Conservation (phyloP, 2,113 vertebrate genomes). For the Xiphophorus maculatus region DNA sequence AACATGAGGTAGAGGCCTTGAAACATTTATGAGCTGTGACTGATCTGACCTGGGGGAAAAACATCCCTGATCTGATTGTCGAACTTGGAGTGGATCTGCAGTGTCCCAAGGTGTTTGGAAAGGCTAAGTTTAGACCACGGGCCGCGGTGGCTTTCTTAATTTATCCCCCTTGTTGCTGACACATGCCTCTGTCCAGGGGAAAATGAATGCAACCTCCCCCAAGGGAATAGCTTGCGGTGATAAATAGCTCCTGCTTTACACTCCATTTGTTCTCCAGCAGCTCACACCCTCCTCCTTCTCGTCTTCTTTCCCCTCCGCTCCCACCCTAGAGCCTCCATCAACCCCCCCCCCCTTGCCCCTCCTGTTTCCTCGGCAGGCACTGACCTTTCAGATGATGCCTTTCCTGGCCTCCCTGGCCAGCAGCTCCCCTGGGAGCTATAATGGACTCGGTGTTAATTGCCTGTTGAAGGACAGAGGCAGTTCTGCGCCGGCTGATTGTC, state of each 20-base stretch:
- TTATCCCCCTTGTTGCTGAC: slow-evolving; percentile 62
- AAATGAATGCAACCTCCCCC: slow-evolving; percentile 62
- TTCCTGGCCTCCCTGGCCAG: slow-evolving; percentile 71
- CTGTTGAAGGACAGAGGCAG: slow-evolving; percentile 89
- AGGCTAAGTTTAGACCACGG: slow-evolving; percentile 46
- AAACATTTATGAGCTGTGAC: slow-evolving; percentile 77
- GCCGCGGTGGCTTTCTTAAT: slow-evolving; percentile 50
- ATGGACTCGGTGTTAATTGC: slow-evolving; percentile 87
- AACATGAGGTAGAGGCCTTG: slow-evolving; percentile 59
- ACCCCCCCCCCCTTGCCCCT: slow-evolving; percentile 34
- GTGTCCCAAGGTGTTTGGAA: slow-evolving; percentile 37
- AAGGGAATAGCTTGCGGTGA: slow-evolving; percentile 81
- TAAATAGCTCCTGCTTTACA: slow-evolving; percentile 86
- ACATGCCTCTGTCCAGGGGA: slow-evolving; percentile 57
- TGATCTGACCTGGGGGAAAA: slow-evolving; percentile 63
- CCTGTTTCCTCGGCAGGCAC: slow-evolving; percentile 80
- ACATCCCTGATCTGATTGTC: slow-evolving; percentile 60
- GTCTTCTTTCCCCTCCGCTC: slow-evolving; percentile 41
- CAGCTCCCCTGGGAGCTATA: slow-evolving; percentile 80
- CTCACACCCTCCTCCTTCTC: slow-evolving; percentile 69
- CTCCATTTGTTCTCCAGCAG: slow-evolving; percentile 83
- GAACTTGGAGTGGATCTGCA: slow-evolving; percentile 53
- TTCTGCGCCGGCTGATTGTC: slow-evolving; percentile 83
- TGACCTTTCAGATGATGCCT: slow-evolving; percentile 86
- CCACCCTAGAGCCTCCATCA: slow-evolving; percentile 63